A percentile compares a stretch with the other conserved stretches of the same genome.
phyloP scores from a whole-genome alignment of 2,888 invertebrate genomes.

The Steinernema carpocapsae region DNA sequence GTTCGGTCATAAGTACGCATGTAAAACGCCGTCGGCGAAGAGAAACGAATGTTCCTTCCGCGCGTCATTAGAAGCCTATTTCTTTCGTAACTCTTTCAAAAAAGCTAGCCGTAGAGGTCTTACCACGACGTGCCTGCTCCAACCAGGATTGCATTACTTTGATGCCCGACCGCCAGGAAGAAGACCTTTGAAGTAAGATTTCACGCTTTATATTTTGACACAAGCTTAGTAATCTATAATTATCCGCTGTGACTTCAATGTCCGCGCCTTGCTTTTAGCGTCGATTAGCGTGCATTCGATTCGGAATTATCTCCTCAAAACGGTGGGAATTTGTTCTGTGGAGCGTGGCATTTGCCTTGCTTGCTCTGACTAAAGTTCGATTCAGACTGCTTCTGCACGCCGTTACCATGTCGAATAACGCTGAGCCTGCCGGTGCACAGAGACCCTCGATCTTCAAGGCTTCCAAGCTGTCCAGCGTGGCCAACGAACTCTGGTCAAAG shows the following conservation, averaged over 20 bases:
- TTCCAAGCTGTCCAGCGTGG: slow-evolving; percentile 15
- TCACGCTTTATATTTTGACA: neutral
- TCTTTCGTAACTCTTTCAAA: too few species aligned
- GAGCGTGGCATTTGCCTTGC: neutral
- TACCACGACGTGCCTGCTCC: neutral
- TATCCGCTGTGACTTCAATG: neutral
- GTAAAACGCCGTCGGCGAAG: too few species aligned
- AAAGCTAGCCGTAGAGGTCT: neutral
- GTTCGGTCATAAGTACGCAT: too few species aligned
- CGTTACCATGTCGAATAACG: neutral
- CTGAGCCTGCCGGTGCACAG: neutral
- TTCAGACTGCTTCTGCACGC: too few species aligned
- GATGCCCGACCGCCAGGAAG: neutral
- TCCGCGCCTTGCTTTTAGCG: too few species aligned
- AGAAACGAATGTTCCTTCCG: too few species aligned
- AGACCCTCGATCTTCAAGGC: neutral
- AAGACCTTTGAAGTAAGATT: neutral
- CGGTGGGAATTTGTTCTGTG: too few species aligned
- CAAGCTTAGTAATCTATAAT: neutral
- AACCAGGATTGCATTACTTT: neutral
- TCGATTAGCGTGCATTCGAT: too few species aligned
- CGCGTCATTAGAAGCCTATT: too few species aligned
- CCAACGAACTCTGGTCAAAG: neutral
- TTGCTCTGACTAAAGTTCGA: neutral
- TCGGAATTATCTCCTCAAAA: too few species aligned